Conservation (phyloP, 2,113 vertebrate species). For the Plestiodon gilberti region DNA sequence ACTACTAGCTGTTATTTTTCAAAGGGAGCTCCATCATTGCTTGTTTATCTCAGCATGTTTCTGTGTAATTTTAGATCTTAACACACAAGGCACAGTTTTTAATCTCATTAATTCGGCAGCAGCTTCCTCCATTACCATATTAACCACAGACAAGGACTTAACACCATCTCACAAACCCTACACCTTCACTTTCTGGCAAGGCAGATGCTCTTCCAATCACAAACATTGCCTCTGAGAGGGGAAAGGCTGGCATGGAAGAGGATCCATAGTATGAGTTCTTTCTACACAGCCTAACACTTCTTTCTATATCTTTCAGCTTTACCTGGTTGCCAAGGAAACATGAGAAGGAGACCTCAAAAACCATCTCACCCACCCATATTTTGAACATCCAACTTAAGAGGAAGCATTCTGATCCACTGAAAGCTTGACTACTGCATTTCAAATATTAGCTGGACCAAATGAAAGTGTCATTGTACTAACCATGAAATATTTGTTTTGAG, state of each 20-base stretch:
- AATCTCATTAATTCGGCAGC: slow-evolving; percentile 19
- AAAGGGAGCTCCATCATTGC: not conserved
- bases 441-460: not conserved
- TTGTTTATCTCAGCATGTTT: slow-evolving; percentile 14
- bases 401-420: not conserved
- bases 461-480: not conserved
- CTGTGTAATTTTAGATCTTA: not conserved
- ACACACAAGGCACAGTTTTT: not conserved
- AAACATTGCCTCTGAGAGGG: not conserved
- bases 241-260: not conserved
- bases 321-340: not conserved
- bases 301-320: not conserved
- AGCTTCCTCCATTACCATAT: slow-evolving; percentile 16
- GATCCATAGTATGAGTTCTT: not conserved
- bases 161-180: not conserved
- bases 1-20: not conserved
- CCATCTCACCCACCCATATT: not conserved
- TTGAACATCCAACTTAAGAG: not conserved
- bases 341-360: not conserved
- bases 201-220: not conserved
- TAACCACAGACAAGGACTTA: not conserved
- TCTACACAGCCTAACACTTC: not conserved
- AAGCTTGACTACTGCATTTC: not conserved
- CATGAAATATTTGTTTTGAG: not conserved
- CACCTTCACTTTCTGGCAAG: not conserved